Conservation (phyloP, 2,888 invertebrate species). For the Gortyna flavago region DNA sequence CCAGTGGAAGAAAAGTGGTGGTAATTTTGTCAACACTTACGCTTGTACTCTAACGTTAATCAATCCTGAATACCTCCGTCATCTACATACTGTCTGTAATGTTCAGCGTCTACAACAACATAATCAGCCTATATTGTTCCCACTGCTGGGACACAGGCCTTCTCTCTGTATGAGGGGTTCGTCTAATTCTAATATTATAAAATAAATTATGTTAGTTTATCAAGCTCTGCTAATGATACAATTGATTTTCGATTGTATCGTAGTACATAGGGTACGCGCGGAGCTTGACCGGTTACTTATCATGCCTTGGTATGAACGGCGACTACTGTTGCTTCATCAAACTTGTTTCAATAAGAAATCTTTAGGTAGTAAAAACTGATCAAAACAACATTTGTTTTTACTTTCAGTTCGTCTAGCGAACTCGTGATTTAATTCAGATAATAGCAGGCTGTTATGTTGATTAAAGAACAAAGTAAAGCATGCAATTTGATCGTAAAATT, state of each 20-base stretch:
- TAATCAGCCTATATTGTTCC: too few species aligned
- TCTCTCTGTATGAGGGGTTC: too few species aligned
- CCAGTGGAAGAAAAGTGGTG: not conserved
- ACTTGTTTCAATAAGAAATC: not conserved
- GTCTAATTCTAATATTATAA: not conserved
- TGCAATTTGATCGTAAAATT: conserved; percentile 27
- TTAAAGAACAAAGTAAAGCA: conserved; percentile 9
- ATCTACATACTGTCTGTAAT: too few species aligned
- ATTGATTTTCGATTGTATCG: too few species aligned
- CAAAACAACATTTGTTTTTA: not conserved
- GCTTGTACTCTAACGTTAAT: too few species aligned
- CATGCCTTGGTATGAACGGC: not conserved
- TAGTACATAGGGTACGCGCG: too few species aligned
- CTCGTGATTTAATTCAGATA: not conserved
- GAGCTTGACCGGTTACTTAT: too few species aligned
- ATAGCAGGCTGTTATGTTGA: not conserved
- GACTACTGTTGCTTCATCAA: not conserved
- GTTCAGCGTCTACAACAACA: too few species aligned
- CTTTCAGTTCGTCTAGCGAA: conserved; percentile 2
- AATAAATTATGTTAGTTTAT: not conserved
- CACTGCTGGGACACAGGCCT: too few species aligned
- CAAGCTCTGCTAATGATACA: too few species aligned
- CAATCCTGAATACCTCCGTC: too few species aligned
- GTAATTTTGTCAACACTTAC: not conserved
- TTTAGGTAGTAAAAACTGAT: not conserved